Conservation (phyloP, 2,888 invertebrate species). For the Cephalotes varians region DNA sequence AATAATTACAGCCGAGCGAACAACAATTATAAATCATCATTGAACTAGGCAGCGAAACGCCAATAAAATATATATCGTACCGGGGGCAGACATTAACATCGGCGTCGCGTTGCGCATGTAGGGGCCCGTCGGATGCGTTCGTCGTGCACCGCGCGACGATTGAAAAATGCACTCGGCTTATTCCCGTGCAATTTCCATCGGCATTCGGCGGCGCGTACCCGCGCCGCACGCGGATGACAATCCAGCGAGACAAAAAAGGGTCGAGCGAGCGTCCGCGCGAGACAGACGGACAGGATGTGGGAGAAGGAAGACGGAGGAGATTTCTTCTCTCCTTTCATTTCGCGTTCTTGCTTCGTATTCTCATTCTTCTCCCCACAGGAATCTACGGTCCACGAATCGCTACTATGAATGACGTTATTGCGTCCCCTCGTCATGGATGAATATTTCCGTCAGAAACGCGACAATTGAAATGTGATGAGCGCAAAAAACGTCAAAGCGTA, state of each 20-base stretch:
- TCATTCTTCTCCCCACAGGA: conserved; percentile 21
- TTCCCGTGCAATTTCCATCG: conserved; percentile 75
- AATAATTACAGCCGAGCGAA: conserved; percentile 80
- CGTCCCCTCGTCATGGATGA: conserved; percentile 33
- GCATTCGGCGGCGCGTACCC: conserved; percentile 65
- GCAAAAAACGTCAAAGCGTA: neutral
- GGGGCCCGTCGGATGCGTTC: conserved; percentile 27
- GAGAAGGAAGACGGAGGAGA: conserved; percentile 22
- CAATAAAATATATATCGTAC: conserved; percentile 73
- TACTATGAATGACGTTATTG: conserved; percentile 74
- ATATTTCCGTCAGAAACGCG: conserved; percentile 10
- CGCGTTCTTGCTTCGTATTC: conserved; percentile 24
- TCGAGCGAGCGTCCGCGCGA: conserved; percentile 50
- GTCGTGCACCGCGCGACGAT: conserved; percentile 57
- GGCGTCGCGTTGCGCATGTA: conserved; percentile 38
- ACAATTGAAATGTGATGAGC: neutral
- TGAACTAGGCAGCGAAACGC: conserved; percentile 82
- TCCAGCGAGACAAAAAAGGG: conserved; percentile 67
- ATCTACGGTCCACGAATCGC: conserved; percentile 62
- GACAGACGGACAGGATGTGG: conserved; percentile 57
- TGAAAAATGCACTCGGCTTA: conserved; percentile 71
- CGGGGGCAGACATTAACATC: conserved; percentile 53
- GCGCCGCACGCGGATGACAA: conserved; percentile 73
- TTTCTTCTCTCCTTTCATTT: conserved; percentile 51
- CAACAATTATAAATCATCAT: conserved; percentile 84